Percentiles rank a stretch among this genome's conserved stretches.
Evolutionary conservation across 2,797 vertebrate species (phyloP).

Genomic region (Stomatorhinus walkeri): DNA sequence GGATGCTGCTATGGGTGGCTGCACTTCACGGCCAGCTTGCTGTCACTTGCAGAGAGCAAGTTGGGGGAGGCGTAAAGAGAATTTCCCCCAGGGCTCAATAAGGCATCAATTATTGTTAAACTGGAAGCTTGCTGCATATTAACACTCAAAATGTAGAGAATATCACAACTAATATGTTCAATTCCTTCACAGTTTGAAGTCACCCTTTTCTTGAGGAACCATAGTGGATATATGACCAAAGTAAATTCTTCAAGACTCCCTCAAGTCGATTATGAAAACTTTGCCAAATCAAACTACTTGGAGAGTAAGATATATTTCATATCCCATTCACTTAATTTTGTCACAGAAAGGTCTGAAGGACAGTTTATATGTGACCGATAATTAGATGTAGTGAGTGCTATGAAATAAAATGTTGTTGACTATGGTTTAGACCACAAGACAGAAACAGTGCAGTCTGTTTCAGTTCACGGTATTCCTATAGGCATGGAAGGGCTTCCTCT

Average conservation of each 20-base stretch:
- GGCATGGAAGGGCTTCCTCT: background rate
- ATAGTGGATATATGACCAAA: background rate
- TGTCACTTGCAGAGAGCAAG: background rate
- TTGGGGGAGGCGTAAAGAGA: background rate
- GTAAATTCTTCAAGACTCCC: background rate
- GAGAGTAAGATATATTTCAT: background rate
- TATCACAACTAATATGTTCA: background rate
- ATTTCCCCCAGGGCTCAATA: background rate
- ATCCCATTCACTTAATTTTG: background rate
- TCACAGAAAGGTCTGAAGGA: background rate
- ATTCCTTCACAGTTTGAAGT: background rate
- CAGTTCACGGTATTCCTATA: background rate
- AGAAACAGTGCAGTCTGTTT: background rate
- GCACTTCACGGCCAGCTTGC: background rate
- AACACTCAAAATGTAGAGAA: background rate
- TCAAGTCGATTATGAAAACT: background rate
- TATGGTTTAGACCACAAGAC: background rate
- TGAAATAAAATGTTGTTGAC: background rate
- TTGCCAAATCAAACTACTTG: background rate
- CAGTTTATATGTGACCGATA: background rate
- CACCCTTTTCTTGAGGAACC: background rate
- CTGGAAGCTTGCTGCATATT: background rate
- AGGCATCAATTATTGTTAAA: background rate
- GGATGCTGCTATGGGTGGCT: background rate
- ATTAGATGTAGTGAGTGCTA: background rate